Percentiles rank a stretch among this genome's conserved stretches.
Evolutionary conservation across 2,113 vertebrate genomes (phyloP).

Genomic region (Suricata suricatta): DNA sequence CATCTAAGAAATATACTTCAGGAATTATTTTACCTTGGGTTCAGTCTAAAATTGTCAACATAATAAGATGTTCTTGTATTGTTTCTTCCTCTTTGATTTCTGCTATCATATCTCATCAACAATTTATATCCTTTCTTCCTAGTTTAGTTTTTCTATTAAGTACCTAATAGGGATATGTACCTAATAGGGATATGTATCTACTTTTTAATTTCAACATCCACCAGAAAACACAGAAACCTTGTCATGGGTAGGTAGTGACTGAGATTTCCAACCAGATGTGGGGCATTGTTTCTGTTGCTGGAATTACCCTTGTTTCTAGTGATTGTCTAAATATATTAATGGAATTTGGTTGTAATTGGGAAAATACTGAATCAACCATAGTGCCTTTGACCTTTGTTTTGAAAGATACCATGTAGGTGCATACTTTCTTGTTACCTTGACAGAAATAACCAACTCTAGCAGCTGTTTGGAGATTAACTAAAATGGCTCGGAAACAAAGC

Average conservation of each 20-base stretch:
- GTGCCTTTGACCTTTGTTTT: background rate
- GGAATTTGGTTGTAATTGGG: background rate
- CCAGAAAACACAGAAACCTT: background rate
- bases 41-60: background rate
- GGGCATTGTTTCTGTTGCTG: background rate
- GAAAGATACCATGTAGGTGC: background rate
- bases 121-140: background rate
- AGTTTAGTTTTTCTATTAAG: background rate
- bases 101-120: background rate
- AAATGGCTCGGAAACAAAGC: background rate
- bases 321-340: background rate
- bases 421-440: background rate
- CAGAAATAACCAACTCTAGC: background rate
- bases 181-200: background rate
- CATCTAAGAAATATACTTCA: background rate
- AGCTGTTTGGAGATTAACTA: no score
- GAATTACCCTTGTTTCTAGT: background rate
- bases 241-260: no score
- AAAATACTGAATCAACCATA: background rate
- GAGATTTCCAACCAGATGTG: background rate
- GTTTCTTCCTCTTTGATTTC: background rate
- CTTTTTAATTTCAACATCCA: background rate
- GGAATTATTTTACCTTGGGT: background rate
- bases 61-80: background rate
- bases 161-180: accelerated